Percentiles rank a stretch among this genome's conserved stretches.
Evolutionary conservation across 1,140 invertebrate genomes (phyloP).

Genomic region (Temnothorax curvispinosus): DNA sequence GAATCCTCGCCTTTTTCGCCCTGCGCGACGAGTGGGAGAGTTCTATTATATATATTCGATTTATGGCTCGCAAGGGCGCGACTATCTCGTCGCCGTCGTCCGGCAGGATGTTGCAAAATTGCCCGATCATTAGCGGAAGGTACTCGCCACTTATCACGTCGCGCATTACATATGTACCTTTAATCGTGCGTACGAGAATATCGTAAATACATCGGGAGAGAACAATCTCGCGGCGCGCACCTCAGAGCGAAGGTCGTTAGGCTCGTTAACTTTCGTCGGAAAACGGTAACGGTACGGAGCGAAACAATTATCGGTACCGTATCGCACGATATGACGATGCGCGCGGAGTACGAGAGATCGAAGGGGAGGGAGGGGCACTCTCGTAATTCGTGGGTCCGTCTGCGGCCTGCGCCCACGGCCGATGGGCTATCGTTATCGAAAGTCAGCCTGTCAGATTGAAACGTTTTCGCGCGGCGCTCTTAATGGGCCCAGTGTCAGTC

Average conservation of each 20-base stretch:
- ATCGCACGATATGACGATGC: not conserved
- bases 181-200: constrained; percentile 31
- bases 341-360: too few species aligned
- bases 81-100: constrained; percentile 29
- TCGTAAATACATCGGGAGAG: constrained; percentile 55
- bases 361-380: not conserved
- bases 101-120: constrained; percentile 53
- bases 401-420: not conserved
- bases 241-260: constrained; percentile 63
- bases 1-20: constrained; percentile 13
- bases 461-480: constrained; percentile 52
- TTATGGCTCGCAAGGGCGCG: constrained; percentile 40
- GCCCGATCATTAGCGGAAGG: constrained; percentile 47
- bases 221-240: constrained; percentile 58
- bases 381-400: constrained; percentile 27
- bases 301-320: constrained; percentile 33
- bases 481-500: constrained; percentile 47
- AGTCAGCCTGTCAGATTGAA: constrained; percentile 58
- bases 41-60: not conserved
- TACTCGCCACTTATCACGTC: constrained; percentile 56
- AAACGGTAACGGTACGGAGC: constrained; percentile 46
- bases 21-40: not conserved
- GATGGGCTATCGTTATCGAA: constrained; percentile 48
- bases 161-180: constrained; percentile 48
- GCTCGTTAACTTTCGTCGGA: constrained; percentile 71